A percentile compares a stretch with the other conserved stretches of the same genome.
Conservation (phyloP, 92 coral and sea anemone species). For the Parazoanthus darwini region DNA sequence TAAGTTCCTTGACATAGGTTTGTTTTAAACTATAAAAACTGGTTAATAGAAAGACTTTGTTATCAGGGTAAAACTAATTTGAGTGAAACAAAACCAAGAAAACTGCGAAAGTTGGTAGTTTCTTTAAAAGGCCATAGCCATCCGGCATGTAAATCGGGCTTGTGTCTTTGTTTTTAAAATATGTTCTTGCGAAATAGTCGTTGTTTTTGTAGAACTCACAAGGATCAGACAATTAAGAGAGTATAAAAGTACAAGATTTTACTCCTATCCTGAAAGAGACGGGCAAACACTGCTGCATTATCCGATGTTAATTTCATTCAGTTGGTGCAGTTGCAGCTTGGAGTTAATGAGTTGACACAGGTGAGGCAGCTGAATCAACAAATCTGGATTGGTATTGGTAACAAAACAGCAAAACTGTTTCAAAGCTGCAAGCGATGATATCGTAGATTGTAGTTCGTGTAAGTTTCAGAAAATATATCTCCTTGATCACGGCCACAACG, state of each 20-base stretch:
- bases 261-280: neutral
- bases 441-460: no score
- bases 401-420: neutral
- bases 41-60: neutral
- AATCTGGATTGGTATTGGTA: no score
- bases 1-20: neutral
- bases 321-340: neutral
- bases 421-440: neutral
- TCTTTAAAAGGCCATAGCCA: neutral
- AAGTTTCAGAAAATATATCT: neutral
- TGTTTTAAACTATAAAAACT: no score
- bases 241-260: no score
- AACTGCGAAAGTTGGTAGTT: neutral
- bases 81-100: neutral
- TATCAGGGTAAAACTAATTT: neutral
- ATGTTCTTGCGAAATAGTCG: no score
- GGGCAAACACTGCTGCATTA: neutral
- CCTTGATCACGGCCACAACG: neutral
- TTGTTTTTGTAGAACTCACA: no score
- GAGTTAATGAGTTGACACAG: neutral
- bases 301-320: neutral
- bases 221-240: no score
- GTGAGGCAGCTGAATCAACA: neutral
- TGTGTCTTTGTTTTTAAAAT: no score
- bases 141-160: no score